Percentiles rank a stretch among this genome's conserved stretches.
These are phyloP conservation scores for Tragulus kanchil DNA, from an alignment of 2,113 vertebrate genomes.

Conservation along the genomic window DNA sequence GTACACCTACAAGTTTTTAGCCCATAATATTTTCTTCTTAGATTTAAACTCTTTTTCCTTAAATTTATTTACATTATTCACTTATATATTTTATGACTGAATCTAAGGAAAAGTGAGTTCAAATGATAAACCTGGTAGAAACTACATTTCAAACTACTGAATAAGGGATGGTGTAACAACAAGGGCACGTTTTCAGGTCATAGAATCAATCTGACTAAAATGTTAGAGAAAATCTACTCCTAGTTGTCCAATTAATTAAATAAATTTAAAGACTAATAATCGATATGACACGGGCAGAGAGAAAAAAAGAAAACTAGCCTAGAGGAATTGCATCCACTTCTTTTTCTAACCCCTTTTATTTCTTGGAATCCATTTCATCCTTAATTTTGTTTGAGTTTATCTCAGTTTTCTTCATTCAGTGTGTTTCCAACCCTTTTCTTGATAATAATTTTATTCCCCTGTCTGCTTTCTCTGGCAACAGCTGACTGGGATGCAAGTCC, in stretches of 20 bases:
- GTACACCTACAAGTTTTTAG: constrained; percentile 14
- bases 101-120: not conserved
- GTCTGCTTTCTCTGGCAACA: constrained; percentile 87
- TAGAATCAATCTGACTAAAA: not conserved
- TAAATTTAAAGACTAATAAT: constrained; percentile 51
- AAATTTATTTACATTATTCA: constrained; percentile 34
- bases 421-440: constrained; percentile 84
- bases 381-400: constrained; percentile 79
- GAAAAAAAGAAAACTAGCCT: not conserved
- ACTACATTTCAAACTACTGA: constrained; percentile 35
- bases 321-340: constrained; percentile 22
- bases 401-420: constrained; percentile 84
- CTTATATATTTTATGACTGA: not conserved
- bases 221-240: constrained; percentile 38
- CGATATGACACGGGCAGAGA: not conserved
- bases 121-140: not conserved
- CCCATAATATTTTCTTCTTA: not conserved
- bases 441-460: constrained; percentile 89
- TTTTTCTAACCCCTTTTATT: constrained; percentile 57
- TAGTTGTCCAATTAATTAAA: constrained; percentile 65
- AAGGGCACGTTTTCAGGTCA: constrained; percentile 31
- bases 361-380: constrained; percentile 68
- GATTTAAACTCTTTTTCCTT: constrained; percentile 30
- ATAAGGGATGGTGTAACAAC: not conserved
- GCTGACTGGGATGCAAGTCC: constrained; percentile 88